These are phyloP conservation scores for Notamacropus eugenii DNA, from an alignment of 2,797 vertebrate genomes.

Conservation along the genomic window DNA sequence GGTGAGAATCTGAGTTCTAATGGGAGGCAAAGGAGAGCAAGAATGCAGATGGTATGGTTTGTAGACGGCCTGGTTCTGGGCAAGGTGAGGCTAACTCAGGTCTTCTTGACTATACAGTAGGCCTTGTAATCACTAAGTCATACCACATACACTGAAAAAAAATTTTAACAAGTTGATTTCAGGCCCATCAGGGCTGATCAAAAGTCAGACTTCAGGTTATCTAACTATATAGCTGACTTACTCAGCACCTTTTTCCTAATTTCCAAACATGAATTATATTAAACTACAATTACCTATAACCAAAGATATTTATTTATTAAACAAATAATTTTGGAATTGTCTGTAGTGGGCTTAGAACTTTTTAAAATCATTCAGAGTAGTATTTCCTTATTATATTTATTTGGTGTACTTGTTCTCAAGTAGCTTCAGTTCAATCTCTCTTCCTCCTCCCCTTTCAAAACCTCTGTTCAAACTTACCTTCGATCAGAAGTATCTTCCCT, in stretches of 20 bases:
- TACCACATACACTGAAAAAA: conserved; percentile 29
- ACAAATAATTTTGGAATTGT: conserved; percentile 44
- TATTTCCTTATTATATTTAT: background rate
- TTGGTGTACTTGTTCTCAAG: background rate
- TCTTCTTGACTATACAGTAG: background rate
- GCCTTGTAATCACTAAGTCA: background rate
- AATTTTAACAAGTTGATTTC: conserved; percentile 27
- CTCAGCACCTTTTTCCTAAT: conserved; percentile 35
- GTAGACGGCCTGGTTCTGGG: background rate
- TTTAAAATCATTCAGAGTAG: conserved; percentile 25
- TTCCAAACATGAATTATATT: conserved; percentile 52
- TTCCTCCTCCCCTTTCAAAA: background rate
- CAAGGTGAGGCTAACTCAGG: background rate
- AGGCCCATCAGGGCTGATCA: background rate
- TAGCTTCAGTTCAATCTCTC: background rate
- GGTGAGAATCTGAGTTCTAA: background rate
- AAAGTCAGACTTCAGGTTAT: conserved; percentile 39
- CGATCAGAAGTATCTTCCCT: background rate
- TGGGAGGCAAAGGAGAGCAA: background rate
- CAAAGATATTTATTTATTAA: conserved; percentile 10
- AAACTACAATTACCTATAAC: conserved; percentile 40
- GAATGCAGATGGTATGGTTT: background rate
- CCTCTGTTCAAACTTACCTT: background rate
- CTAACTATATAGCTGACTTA: conserved; percentile 39
- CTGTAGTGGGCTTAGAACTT: background rate